Evolutionary conservation across 2,113 vertebrate species (phyloP), one percentile per base, ranked within the genome.

Genomic region (Oncorhynchus masou): DNA sequence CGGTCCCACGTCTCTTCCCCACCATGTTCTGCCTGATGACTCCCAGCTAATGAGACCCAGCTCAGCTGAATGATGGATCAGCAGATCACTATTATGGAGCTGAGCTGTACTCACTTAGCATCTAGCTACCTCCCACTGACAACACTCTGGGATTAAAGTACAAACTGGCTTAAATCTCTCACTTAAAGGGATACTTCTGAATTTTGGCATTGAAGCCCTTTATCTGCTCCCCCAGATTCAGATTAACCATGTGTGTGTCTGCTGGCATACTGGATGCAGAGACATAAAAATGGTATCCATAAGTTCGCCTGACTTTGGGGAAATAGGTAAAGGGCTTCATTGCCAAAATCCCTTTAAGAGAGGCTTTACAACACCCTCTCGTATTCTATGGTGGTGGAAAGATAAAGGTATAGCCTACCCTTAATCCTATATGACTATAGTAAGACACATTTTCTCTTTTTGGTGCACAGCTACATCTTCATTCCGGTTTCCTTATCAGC

Each of bases 51-150:
- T 49, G 16, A 34, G 16, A 16, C 9, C 25, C 49, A 16, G n/a
- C 62, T 19, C 51, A 54, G 51, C 16, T 54, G 51, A 70, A 19
- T 71, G 13, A 71, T 24, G 24, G 34, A 19, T 71, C 68, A 77
- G 59, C 68, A 39, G 31, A 72, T 71, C 73, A 20, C 45, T 57
- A 51, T 67, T 65, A 29, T 25, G 22, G 62, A 51, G 9, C 39
- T 71, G 60, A n/a, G 60, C 5, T 54, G 59, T 62, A 20, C 34
- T 65, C 24, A 8, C 59, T 74, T 65, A 48, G 1, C 19, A 34
- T 9, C 25, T 7, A 68, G 24, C 29, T 16, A 16, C 31, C 27
- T 20, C 54, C 16, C 51, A 31, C 22, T 31, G 15, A 31, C 66
- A 29, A 20, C 24, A 39, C 19, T 69, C 27, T 3, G 19, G 49